Percentiles rank a stretch among this genome's conserved stretches.
phyloP scores from a whole-genome alignment of 2,888 invertebrate genomes.

The Lacanobia wlatinum region DNA sequence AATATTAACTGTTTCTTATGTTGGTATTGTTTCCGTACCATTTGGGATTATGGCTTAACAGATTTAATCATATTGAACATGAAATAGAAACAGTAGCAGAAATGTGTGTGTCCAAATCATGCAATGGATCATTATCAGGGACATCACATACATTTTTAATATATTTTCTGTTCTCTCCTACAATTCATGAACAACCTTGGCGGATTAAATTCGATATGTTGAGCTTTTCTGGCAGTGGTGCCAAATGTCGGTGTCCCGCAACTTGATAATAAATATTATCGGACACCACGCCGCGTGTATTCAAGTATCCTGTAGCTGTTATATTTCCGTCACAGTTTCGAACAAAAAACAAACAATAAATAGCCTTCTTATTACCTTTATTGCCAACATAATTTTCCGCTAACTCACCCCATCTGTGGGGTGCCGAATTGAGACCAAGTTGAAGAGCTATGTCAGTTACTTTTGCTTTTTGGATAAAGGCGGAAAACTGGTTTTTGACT shows the following conservation, averaged over 20 bases:
- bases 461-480: slow-evolving; percentile 29
- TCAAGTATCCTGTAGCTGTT: slow-evolving; percentile 49
- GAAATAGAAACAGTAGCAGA: neutral
- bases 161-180: slow-evolving; percentile 26
- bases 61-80: neutral
- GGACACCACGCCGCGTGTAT: slow-evolving; percentile 60
- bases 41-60: neutral
- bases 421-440: slow-evolving; percentile 53
- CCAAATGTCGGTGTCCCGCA: slow-evolving; percentile 65
- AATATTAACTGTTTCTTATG: slow-evolving; percentile 22
- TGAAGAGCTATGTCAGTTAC: slow-evolving; percentile 44
- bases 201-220: slow-evolving; percentile 60
- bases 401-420: slow-evolving; percentile 56
- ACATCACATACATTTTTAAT: slow-evolving; percentile 25
- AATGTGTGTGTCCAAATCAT: neutral
- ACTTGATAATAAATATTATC: slow-evolving; percentile 66
- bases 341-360: slow-evolving; percentile 60
- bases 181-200: slow-evolving; percentile 54
- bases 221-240: slow-evolving; percentile 60
- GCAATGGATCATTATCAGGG: slow-evolving; percentile 8
- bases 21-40: slow-evolving; percentile 9
- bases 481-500: slow-evolving; percentile 34
- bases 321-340: slow-evolving; percentile 53
- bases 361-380: slow-evolving; percentile 73
- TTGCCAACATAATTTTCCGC: slow-evolving; percentile 73